Percentiles rank a stretch among this genome's conserved stretches.
These are phyloP conservation scores for Pipistrellus pygmaeus DNA, from an alignment of 2,797 vertebrate genomes.

Conservation along the genomic window DNA sequence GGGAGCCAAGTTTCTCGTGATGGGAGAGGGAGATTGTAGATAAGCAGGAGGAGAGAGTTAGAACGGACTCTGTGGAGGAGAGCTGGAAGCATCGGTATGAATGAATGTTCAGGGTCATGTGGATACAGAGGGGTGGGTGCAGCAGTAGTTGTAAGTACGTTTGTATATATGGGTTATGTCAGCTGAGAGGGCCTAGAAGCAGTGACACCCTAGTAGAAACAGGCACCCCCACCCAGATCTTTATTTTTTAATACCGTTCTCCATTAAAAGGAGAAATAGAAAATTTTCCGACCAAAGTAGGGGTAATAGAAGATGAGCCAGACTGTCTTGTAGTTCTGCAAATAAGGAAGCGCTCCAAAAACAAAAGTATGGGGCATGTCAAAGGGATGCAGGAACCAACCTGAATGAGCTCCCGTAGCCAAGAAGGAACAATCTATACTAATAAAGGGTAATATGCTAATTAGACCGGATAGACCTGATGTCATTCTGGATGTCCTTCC, in stretches of 20 bases:
- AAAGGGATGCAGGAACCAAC: neutral
- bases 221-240: neutral
- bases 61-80: neutral
- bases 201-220: neutral
- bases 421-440: neutral
- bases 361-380: neutral
- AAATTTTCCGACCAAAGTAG: neutral
- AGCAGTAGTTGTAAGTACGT: neutral
- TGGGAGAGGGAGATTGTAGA: neutral
- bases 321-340: neutral
- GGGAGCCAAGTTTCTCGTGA: neutral
- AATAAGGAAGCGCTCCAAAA: neutral
- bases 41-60: neutral
- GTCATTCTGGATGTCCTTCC: too few relatives aligned
- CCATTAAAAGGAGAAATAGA: neutral
- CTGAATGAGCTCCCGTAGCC: neutral
- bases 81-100: neutral
- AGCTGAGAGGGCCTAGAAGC: neutral
- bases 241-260: neutral
- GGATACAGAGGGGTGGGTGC: neutral
- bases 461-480: too few relatives aligned
- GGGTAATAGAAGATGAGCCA: neutral
- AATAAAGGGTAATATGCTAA: too few relatives aligned
- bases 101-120: neutral
- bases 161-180: neutral